Evolutionary conservation across 2,888 invertebrate species (phyloP).

Genomic region (Clivina fossor): DNA sequence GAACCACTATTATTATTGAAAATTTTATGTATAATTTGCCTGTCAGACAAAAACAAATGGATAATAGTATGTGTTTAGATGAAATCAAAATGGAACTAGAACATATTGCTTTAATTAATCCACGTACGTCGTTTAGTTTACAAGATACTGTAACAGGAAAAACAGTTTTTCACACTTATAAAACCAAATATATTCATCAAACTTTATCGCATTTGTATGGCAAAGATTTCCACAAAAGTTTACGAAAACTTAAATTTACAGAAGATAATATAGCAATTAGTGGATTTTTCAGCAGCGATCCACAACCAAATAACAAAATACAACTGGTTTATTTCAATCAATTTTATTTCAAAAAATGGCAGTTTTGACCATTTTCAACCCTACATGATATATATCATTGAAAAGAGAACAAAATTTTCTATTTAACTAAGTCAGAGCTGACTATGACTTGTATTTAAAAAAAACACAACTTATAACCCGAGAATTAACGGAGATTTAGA

Average conservation of each 20-base stretch:
- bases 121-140: slow-evolving; percentile 66
- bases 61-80: slow-evolving; percentile 59
- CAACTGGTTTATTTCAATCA: slow-evolving; percentile 72
- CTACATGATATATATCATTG: no score
- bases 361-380: no score
- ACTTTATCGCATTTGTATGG: slow-evolving; percentile 57
- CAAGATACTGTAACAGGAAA: slow-evolving; percentile 65
- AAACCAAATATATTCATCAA: slow-evolving; percentile 58
- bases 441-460: no score
- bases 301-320: slow-evolving; percentile 52
- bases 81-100: slow-evolving; percentile 62
- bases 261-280: slow-evolving; percentile 56
- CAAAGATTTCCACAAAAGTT: slow-evolving; percentile 48
- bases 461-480: no score
- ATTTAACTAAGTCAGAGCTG: no score
- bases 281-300: slow-evolving; percentile 60
- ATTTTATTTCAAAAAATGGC: no score
- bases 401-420: no score
- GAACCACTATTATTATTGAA: slow-evolving; percentile 72
- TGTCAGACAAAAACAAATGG: slow-evolving; percentile 61
- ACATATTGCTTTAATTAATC: slow-evolving; percentile 66
- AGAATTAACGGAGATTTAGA: no score
- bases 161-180: slow-evolving; percentile 62
- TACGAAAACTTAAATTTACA: slow-evolving; percentile 51
- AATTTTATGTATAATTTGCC: slow-evolving; percentile 66